A percentile compares a stretch with the other conserved stretches of the same genome.
These are phyloP conservation scores for Pollicipes pollicipes DNA, from an alignment of 1,140 invertebrate species.

Conservation along the genomic window DNA sequence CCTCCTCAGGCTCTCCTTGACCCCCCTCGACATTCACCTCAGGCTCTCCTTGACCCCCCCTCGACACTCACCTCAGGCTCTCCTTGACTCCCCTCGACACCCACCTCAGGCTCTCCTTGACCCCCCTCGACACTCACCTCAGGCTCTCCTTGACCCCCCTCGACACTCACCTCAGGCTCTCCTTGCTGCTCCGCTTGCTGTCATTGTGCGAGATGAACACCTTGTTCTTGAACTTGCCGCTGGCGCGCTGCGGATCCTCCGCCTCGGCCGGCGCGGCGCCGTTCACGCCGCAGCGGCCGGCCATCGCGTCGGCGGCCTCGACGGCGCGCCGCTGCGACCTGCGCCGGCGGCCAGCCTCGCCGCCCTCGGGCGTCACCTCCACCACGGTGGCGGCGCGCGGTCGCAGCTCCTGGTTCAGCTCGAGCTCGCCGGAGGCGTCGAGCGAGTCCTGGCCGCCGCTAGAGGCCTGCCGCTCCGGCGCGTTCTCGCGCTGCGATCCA, in stretches of 20 bases:
- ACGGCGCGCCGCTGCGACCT: too few relatives aligned
- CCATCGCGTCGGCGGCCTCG: not conserved
- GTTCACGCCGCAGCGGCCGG: not conserved
- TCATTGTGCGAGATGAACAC: not conserved
- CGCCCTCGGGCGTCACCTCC: too few relatives aligned
- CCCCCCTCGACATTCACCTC: too few relatives aligned
- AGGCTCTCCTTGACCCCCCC: too few relatives aligned
- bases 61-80: too few relatives aligned
- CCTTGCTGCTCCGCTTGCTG: conserved; percentile 1
- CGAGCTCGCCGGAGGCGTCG: not conserved
- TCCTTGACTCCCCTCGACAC: too few relatives aligned
- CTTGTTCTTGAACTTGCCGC: not conserved
- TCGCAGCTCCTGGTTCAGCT: not conserved
- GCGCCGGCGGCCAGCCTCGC: too few relatives aligned
- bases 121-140: not conserved
- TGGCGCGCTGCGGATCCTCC: not conserved
- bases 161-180: not conserved
- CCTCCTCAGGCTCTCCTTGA: too few relatives aligned
- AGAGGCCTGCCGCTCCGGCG: not conserved
- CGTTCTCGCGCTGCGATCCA: not conserved
- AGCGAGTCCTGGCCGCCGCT: not conserved
- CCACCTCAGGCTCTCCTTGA: not conserved
- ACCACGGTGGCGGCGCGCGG: too few relatives aligned
- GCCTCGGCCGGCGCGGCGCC: too few relatives aligned
- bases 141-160: not conserved